Evolutionary conservation across 2,113 vertebrate species (phyloP).

Genomic region (Grammomys dolichurus): DNA sequence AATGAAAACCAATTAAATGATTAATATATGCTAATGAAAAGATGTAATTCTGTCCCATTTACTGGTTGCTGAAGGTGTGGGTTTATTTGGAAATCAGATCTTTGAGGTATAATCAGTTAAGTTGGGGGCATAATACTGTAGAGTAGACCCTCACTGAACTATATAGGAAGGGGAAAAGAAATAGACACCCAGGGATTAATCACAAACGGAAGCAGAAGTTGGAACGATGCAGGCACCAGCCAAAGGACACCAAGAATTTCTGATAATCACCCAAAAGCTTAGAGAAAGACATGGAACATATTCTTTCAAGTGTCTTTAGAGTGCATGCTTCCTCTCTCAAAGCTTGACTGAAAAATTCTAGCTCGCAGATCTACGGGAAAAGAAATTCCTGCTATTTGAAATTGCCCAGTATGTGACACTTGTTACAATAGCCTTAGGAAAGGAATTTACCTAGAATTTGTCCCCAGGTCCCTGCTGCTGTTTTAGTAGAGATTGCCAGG

Average conservation of each 20-base stretch:
- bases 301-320: background rate
- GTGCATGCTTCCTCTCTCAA: background rate
- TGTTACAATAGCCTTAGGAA: background rate
- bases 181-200: background rate
- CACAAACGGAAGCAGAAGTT: background rate
- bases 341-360: slow-evolving; percentile 1
- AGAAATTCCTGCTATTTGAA: slow-evolving; percentile 7
- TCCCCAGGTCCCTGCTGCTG: slow-evolving; percentile 5
- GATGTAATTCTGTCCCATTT: background rate
- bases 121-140: background rate
- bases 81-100: slow-evolving; percentile 9
- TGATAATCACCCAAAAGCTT: background rate
- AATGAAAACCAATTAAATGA: background rate
- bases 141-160: background rate
- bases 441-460: slow-evolving; percentile 7
- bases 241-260: background rate
- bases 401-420: slow-evolving; percentile 6
- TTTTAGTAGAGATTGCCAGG: background rate
- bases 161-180: background rate
- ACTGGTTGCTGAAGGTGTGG: background rate
- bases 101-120: background rate
- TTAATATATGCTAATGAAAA: background rate
- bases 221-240: background rate
- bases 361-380: background rate
- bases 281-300: background rate